phyloP scores from a whole-genome alignment of 2,113 vertebrate species.

The Tympanuchus pallidicinctus region DNA sequence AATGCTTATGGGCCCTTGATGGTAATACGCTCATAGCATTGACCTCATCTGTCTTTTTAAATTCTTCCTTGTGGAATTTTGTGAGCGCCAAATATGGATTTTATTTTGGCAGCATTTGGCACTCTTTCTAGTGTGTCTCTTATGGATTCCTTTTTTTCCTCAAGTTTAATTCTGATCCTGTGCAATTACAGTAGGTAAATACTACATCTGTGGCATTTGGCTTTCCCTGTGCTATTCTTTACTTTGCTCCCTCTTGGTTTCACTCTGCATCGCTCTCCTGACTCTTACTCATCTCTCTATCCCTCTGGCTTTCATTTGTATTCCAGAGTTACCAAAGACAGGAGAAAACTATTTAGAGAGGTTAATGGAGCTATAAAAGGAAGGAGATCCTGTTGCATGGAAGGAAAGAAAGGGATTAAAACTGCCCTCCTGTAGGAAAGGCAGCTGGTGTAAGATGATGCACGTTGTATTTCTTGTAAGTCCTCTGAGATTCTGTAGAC shows the following conservation, averaged over 20 bases:
- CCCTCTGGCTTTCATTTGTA: constrained; percentile 13
- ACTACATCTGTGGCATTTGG: neutral
- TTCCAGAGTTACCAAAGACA: neutral
- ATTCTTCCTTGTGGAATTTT: neutral
- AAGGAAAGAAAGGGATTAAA: constrained; percentile 14
- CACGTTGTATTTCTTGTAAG: neutral
- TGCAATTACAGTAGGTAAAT: neutral
- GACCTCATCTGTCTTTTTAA: neutral
- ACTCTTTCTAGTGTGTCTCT: neutral
- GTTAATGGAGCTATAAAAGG: constrained; percentile 5
- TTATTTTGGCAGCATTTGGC: neutral
- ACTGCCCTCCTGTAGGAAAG: neutral
- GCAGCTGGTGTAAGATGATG: neutral
- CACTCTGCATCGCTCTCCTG: neutral
- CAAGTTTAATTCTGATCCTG: neutral
- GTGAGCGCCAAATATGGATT: neutral
- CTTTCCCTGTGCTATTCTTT: neutral
- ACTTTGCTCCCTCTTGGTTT: neutral
- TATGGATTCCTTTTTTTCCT: neutral
- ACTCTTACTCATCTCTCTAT: neutral
- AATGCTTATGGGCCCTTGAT: neutral
- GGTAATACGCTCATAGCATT: neutral
- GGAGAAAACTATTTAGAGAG: constrained; percentile 14
- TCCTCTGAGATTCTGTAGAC: neutral
- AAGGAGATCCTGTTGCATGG: neutral